Percentiles rank a stretch among this genome's conserved stretches.
Conservation (phyloP, 2,113 vertebrate genomes). For the Monarcha castaneiventris region DNA sequence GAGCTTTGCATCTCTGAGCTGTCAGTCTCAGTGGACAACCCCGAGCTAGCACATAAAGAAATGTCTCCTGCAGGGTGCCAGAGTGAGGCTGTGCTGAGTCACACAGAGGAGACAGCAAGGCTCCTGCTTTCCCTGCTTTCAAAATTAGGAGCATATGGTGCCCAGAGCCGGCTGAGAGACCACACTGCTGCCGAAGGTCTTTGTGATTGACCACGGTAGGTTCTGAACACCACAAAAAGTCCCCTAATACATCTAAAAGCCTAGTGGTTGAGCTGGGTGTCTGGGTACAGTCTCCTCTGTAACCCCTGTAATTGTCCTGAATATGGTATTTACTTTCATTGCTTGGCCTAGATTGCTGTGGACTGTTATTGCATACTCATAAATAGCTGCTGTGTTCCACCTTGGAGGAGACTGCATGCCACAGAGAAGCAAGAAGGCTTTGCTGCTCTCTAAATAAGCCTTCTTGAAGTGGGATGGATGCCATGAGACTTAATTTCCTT, state of each 20-base stretch:
- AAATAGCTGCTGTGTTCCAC: slow-evolving; percentile 41
- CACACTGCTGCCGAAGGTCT: accelerated
- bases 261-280: background rate
- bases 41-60: background rate
- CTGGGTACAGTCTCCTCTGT: background rate
- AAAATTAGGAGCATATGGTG: background rate
- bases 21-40: background rate
- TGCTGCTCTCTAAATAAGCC: background rate
- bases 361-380: background rate
- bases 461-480: slow-evolving; percentile 6
- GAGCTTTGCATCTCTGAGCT: background rate
- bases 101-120: background rate
- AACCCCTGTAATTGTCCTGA: background rate
- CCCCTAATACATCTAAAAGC: background rate
- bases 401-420: background rate
- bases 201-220: background rate
- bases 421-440: background rate
- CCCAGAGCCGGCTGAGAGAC: background rate
- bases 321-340: slow-evolving; percentile 5
- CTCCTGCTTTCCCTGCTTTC: background rate
- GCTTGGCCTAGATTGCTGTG: background rate
- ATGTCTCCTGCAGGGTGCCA: background rate
- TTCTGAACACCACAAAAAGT: background rate
- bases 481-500: slow-evolving; percentile 13
- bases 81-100: background rate